phyloP scores from a whole-genome alignment of 2,888 invertebrate genomes.

The Platerodrilus igneus region DNA sequence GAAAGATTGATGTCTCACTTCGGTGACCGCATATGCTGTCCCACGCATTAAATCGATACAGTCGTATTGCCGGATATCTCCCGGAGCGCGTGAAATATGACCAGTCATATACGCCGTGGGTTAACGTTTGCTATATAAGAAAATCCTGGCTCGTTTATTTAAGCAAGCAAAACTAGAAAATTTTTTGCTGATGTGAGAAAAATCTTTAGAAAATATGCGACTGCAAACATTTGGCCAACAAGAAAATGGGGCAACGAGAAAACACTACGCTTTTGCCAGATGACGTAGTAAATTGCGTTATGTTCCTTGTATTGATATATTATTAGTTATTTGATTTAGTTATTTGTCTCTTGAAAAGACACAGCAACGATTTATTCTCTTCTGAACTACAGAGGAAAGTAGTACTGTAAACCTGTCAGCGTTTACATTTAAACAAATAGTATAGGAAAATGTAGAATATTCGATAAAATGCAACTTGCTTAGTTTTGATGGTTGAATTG shows the following conservation, averaged over 20 bases:
- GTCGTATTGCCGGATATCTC: conserved; percentile 29
- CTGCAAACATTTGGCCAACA: conserved; percentile 11
- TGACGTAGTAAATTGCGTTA: no score
- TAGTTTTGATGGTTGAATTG: no score
- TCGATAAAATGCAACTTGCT: no score
- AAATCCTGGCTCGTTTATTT: conserved; percentile 28
- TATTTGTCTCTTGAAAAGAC: no score
- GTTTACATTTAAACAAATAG: no score
- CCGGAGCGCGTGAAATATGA: conserved; percentile 32
- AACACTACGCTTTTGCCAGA: background rate
- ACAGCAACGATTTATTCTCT: no score
- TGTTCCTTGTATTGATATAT: no score
- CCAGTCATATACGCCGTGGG: conserved; percentile 26
- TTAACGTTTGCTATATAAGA: conserved; percentile 24
- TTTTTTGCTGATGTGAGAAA: conserved; percentile 21
- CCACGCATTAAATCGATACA: conserved; percentile 35
- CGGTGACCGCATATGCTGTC: conserved; percentile 39
- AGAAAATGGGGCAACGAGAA: conserved; percentile 9
- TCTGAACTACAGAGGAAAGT: no score
- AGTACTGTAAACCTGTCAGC: no score
- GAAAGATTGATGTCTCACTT: conserved; percentile 42
- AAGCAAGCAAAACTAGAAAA: conserved; percentile 24
- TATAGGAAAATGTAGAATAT: no score
- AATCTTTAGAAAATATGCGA: conserved; percentile 19
- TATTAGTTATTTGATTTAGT: no score